These are phyloP conservation scores for Pyrgilauda ruficollis DNA, from an alignment of 2,113 vertebrate species.

Conservation along the genomic window DNA sequence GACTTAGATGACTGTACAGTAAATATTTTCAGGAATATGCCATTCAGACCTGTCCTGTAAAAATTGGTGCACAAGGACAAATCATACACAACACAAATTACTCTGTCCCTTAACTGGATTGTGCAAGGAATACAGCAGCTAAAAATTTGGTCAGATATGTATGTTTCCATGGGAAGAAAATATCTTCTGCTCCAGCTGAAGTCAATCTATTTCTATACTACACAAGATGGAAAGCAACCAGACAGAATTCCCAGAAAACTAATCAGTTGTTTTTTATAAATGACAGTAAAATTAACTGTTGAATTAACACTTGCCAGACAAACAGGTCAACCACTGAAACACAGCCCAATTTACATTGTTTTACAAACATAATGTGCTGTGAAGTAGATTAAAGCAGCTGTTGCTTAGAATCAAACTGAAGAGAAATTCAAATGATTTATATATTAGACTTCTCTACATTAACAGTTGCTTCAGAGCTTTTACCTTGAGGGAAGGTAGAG, in stretches of 20 bases:
- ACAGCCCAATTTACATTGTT: neutral
- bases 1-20: neutral
- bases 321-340: neutral
- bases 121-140: neutral
- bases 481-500: neutral
- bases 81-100: neutral
- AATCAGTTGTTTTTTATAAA: neutral
- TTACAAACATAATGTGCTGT: neutral
- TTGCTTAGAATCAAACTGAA: constrained; percentile 21
- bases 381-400: constrained; percentile 32
- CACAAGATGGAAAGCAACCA: neutral
- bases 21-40: neutral
- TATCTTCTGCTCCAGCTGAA: neutral
- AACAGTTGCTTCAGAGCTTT: constrained; percentile 22
- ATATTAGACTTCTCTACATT: constrained; percentile 21
- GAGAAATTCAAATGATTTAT: neutral
- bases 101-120: neutral
- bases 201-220: neutral
- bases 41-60: neutral
- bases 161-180: neutral
- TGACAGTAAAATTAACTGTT: neutral
- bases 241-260: neutral
- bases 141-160: neutral
- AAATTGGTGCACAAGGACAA: neutral
- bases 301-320: constrained; percentile 21